A percentile compares a stretch with the other conserved stretches of the same genome.
Evolutionary conservation across 2,888 invertebrate species (phyloP).

Genomic region (Lasioglossum pauxillum): DNA sequence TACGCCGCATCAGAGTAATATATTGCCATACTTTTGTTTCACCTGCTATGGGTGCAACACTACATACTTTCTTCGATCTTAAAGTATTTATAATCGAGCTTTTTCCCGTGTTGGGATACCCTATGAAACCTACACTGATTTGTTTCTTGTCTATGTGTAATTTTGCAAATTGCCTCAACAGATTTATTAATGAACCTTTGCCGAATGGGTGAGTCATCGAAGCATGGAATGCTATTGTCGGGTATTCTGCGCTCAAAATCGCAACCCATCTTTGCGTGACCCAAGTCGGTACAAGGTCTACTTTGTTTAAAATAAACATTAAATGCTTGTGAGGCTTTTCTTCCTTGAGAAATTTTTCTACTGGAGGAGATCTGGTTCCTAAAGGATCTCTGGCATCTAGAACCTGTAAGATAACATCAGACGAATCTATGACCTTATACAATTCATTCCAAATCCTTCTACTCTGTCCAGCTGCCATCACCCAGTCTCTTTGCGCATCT

Average conservation of each 20-base stretch:
- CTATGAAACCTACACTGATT: slow-evolving; percentile 99
- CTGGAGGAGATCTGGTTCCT: slow-evolving; percentile 97
- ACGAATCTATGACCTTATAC: slow-evolving; percentile 99
- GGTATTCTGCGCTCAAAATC: slow-evolving; percentile 96
- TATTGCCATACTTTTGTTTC: slow-evolving; percentile 99
- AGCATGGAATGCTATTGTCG: slow-evolving; percentile 99
- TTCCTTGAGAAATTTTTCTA: slow-evolving; percentile 94
- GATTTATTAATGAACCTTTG: slow-evolving; percentile 98
- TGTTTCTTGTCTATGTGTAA: slow-evolving; percentile 98
- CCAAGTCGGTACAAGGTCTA: slow-evolving; percentile 98
- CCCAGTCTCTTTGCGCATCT: slow-evolving; percentile 95
- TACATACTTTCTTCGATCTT: slow-evolving; percentile 98
- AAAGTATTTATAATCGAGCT: slow-evolving; percentile 99
- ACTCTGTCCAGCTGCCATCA: slow-evolving; percentile 98
- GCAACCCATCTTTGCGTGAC: slow-evolving; percentile 99
- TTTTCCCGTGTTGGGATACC: slow-evolving; percentile 99
- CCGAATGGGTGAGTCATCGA: slow-evolving; percentile 99
- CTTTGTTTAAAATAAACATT: slow-evolving; percentile 98
- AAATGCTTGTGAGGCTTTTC: slow-evolving; percentile 99
- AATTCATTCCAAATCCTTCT: slow-evolving; percentile 99
- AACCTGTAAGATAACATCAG: slow-evolving; percentile 98
- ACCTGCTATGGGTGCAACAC: slow-evolving; percentile 99
- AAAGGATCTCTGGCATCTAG: slow-evolving; percentile 98
- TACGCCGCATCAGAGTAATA: slow-evolving; percentile 98
- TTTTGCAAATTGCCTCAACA: slow-evolving; percentile 97